Conservation (phyloP, 2,888 invertebrate genomes). For the Aphidoletes aphidimyza region DNA sequence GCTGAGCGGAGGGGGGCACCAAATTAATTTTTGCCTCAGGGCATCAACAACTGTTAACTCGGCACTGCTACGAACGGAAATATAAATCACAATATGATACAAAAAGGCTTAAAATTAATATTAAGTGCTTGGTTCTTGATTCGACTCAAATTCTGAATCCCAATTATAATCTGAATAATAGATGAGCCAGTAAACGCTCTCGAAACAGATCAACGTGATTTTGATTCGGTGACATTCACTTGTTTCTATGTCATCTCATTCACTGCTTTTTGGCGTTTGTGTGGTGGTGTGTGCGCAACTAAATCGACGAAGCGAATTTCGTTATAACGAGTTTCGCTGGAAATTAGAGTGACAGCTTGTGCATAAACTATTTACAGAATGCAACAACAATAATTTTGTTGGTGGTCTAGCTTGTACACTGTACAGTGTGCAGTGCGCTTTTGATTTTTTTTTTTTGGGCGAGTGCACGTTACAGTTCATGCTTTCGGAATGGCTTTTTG, state of each 20-base stretch:
- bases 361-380: neutral
- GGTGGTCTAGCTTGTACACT: neutral
- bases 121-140: neutral
- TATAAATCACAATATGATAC: neutral
- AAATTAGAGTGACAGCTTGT: neutral
- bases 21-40: no score
- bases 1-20: no score
- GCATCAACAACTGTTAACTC: no score
- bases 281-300: no score
- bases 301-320: no score
- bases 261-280: no score
- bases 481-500: no score
- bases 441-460: no score
- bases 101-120: no score
- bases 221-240: neutral
- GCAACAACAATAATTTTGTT: neutral
- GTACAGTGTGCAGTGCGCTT: no score
- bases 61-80: neutral
- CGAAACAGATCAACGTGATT: neutral
- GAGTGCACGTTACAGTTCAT: no score
- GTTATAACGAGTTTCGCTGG: neutral
- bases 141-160: neutral
- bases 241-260: no score
- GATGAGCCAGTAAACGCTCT: neutral
- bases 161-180: neutral